A percentile compares a stretch with the other conserved stretches of the same genome.
These are phyloP conservation scores for Neosilurus hyrtlii DNA, from an alignment of 2,797 vertebrate genomes.

Conservation along the genomic window DNA sequence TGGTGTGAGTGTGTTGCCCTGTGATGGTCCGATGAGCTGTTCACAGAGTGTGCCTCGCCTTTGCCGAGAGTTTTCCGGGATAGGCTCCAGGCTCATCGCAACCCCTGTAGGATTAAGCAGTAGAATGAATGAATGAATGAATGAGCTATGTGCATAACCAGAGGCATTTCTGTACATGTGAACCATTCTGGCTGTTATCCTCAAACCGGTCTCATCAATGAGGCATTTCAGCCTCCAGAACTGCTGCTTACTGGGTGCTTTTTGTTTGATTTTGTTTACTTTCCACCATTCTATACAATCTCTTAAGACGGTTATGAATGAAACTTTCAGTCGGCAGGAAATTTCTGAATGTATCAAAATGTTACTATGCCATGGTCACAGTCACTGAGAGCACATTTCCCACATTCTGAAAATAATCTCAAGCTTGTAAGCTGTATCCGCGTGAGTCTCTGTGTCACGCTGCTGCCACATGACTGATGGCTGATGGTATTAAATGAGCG, in stretches of 20 bases:
- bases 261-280: background rate
- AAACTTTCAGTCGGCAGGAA: background rate
- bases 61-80: no score
- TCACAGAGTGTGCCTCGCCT: no score
- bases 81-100: no score
- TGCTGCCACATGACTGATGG: background rate
- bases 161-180: background rate
- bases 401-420: background rate
- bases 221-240: background rate
- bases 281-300: background rate
- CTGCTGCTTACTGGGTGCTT: background rate
- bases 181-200: background rate
- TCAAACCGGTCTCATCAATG: background rate
- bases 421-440: background rate
- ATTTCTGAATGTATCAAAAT: background rate
- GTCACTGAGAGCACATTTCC: background rate
- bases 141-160: background rate
- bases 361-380: no score
- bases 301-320: background rate
- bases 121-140: no score
- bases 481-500: no score
- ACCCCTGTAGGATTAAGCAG: no score
- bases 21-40: no score
- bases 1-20: no score
- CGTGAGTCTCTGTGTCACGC: background rate